Evolutionary conservation across 2,888 invertebrate species (phyloP), one percentile per base, ranked within the genome.

Genomic region (Iphiclides podalirius): DNA sequence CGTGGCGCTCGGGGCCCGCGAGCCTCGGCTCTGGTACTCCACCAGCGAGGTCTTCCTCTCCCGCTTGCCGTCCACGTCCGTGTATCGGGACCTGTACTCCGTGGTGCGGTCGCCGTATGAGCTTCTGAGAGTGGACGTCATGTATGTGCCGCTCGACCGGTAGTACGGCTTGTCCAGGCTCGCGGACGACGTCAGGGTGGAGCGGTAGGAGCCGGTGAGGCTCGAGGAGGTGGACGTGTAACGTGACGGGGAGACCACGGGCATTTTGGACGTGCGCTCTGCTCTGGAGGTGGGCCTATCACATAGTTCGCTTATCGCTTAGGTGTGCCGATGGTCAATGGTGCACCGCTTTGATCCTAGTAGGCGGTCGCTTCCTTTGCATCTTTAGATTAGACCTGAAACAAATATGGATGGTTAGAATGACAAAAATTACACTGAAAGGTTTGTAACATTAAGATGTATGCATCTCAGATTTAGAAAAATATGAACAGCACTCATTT

Each of bases 191-290:
- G 85, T 83, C 7, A 90, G 63, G 0, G 83, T 79, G 0, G 89
- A 81, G 1, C 89, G 59, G 52, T 79, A 89, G 0, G 91, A 90
- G 14, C 91, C 87, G 20, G 90, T 87, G 48, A 86, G 66, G 72
- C 71, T 71, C 49, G 86, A 79, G 23, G 90, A 88, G 1, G 81
- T 72, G 0, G 81, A 65, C 20, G 68, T 75, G 58, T 79, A 88
- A 31, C 91, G 73, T 17, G 91, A 90, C 2, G 91, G 91, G 11
- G 91, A 91, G 4, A 91, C 85, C 38, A 91, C 91, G 57, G 91
- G 91, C 91, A 91, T 91, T 56, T 64, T 85, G 70, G 46, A 45
- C 50, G 44, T 50, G 26, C 39, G 40, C 47, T 60, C 61, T 39
- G 50, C 47, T n/a, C n/a, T n/a, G 53, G 31, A 6, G 40, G 37